phyloP scores from a whole-genome alignment of 2,113 vertebrate species.

The Chamaea fasciata region DNA sequence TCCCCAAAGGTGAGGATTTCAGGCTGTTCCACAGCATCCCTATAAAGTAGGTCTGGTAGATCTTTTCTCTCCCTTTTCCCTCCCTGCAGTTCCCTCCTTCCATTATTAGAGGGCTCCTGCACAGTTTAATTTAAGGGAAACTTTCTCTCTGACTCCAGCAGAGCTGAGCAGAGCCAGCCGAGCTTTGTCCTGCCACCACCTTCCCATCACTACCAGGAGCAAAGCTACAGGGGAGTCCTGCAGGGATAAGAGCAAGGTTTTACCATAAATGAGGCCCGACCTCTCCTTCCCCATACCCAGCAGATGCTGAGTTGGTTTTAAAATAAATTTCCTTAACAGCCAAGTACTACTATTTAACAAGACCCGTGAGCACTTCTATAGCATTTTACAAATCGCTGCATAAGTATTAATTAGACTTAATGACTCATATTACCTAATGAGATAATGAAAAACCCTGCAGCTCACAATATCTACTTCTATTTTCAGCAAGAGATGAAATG shows the following conservation, averaged over 20 bases:
- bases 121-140: neutral
- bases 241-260: neutral
- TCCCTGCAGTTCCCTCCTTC: neutral
- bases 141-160: neutral
- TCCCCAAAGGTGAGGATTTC: neutral
- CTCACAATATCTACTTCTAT: slow-evolving; percentile 26
- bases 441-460: slow-evolving; percentile 57
- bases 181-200: neutral
- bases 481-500: slow-evolving; percentile 40
- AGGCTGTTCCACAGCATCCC: neutral
- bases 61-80: neutral
- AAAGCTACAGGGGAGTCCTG: neutral
- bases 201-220: neutral
- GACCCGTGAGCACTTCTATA: slow-evolving; percentile 23
- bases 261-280: neutral
- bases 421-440: slow-evolving; percentile 54
- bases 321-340: slow-evolving; percentile 24
- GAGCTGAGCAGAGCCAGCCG: neutral
- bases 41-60: neutral
- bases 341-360: slow-evolving; percentile 41
- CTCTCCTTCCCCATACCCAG: neutral
- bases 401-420: slow-evolving; percentile 61
- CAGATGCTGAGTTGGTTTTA: neutral
- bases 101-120: neutral
- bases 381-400: slow-evolving; percentile 20